These are phyloP conservation scores for Mechanitis mazaeus DNA, from an alignment of 2,888 invertebrate species.

Conservation along the genomic window DNA sequence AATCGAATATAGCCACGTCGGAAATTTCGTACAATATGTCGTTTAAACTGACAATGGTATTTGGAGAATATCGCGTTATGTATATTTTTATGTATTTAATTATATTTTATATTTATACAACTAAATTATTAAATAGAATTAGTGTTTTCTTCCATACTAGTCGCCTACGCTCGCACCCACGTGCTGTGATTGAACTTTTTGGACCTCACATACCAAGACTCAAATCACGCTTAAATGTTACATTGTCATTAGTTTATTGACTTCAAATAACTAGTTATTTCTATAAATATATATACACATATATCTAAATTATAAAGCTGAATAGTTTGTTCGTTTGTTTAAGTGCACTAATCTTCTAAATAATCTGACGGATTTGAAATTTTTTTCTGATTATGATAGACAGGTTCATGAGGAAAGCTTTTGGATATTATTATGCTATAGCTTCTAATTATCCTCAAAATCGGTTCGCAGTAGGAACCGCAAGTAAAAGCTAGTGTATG, in stretches of 20 bases:
- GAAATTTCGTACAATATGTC: constrained; percentile 5
- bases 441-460: no score
- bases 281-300: not conserved
- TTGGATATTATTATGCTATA: no score
- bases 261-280: constrained; percentile 10
- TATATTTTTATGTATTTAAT: not conserved
- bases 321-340: no score
- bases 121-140: constrained; percentile 9
- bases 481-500: no score
- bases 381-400: no score
- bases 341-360: no score
- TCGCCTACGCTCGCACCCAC: constrained; percentile 27
- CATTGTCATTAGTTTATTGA: constrained; percentile 26
- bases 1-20: constrained; percentile 7
- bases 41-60: not conserved
- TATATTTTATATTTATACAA: no score
- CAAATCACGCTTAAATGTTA: constrained; percentile 23
- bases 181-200: constrained; percentile 17
- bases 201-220: constrained; percentile 21
- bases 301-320: no score
- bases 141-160: not conserved
- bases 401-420: no score
- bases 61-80: not conserved
- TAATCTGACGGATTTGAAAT: no score
- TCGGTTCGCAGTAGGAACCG: no score